These are phyloP conservation scores for Zaprionus tsacasi DNA, from an alignment of 1,140 invertebrate species.

Conservation along the genomic window DNA sequence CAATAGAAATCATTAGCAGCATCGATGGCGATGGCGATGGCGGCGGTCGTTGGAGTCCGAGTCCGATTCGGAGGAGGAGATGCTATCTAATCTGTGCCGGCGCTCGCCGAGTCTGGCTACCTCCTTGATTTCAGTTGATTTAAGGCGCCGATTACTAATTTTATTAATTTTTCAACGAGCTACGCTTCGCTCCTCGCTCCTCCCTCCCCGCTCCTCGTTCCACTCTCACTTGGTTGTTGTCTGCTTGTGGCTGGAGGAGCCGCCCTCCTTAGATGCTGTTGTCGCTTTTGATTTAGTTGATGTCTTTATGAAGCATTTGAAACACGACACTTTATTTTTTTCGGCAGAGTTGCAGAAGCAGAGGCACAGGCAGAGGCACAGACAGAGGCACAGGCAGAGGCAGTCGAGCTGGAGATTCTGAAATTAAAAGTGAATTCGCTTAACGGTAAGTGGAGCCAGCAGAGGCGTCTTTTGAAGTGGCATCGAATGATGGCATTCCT, in stretches of 20 bases:
- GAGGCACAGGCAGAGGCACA: neutral
- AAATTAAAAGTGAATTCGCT: conserved; percentile 83
- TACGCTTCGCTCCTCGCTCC: conserved; percentile 14
- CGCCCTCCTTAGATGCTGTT: conserved; percentile 64
- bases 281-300: conserved; percentile 82
- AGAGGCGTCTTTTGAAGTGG: conserved; percentile 40
- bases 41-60: neutral
- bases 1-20: conserved; percentile 80
- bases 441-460: conserved; percentile 65
- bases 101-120: conserved; percentile 55
- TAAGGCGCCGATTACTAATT: conserved; percentile 82
- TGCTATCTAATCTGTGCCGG: conserved; percentile 75
- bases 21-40: conserved; percentile 45
- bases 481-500: conserved; percentile 51
- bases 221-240: conserved; percentile 28
- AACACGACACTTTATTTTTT: conserved; percentile 76
- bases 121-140: conserved; percentile 76
- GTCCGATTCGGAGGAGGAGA: neutral
- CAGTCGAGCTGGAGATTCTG: conserved; percentile 37
- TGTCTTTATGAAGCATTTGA: conserved; percentile 83
- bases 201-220: conserved; percentile 15
- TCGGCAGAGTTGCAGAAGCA: neutral
- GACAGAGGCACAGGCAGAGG: neutral
- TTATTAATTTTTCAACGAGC: conserved; percentile 80
- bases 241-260: conserved; percentile 11